Evolutionary conservation across 2,797 vertebrate genomes (phyloP), one percentile per base, ranked within the genome.

Genomic region (Bradypodion ventrale): DNA sequence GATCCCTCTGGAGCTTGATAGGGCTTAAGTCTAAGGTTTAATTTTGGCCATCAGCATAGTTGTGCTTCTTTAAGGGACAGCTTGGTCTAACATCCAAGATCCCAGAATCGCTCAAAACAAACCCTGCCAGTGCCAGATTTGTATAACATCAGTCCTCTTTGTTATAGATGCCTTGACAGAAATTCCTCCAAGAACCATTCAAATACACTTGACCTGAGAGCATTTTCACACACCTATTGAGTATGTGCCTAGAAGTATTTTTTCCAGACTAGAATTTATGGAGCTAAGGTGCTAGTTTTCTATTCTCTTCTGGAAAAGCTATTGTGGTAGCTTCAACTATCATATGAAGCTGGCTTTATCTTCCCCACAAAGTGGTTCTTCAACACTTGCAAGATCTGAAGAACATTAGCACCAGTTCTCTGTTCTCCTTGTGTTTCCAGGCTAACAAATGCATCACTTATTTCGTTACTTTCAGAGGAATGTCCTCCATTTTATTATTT

Each of bases 41-140:
- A 87, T 77, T 80, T 74, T 90, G 1, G n/a, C 40, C 40, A 74
- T 16, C 23, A 32, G 23, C n/a, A 40, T 25, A 35, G 23, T 42
- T 40, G 12, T 46, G 13, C 29, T 12, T 76, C 40, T 68, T 68
- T 52, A 68, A 76, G 46, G 21, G 16, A 25, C 16, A 59, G 21
- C 46, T n/a, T 62, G 42, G 60, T 2, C 4, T 37, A 21, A 62
- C 66, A 44, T 49, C 56, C 9, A 19, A 13, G 6, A 49, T 25
- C 29, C 25, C 13, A 69, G 46, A 65, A 49, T 49, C 32, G 65
- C 42, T 37, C 10, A 23, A 56, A 56, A 32, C 0, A 25, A 68
- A 2, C 32, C 10, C 60, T 23, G 27, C 42, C 19, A 63, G 32
- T 40, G n/a, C 15, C 59, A 25, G 23, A 52, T 49, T 63, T 66